These are phyloP conservation scores for Nymphalis polychloros DNA, from an alignment of 2,888 invertebrate genomes.

Conservation along the genomic window DNA sequence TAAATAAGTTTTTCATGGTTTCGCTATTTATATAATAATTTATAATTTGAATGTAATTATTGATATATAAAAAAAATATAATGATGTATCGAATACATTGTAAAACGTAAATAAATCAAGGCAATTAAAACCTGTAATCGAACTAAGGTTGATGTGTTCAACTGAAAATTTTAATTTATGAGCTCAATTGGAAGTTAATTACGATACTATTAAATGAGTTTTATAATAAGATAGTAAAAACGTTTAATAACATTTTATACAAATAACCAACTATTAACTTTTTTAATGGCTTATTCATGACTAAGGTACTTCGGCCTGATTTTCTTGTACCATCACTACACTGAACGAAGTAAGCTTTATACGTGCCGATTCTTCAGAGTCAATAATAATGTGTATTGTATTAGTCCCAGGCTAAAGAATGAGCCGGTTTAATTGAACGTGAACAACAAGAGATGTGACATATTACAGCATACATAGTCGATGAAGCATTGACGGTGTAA, in stretches of 20 bases:
- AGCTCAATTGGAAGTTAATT: background rate
- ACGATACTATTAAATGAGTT: background rate
- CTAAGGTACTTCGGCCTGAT: too few relatives aligned
- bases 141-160: background rate
- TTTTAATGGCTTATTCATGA: too few relatives aligned
- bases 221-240: background rate
- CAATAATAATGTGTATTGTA: too few relatives aligned
- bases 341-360: too few relatives aligned
- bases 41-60: too few relatives aligned
- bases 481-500: too few relatives aligned
- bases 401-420: too few relatives aligned
- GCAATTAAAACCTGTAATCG: conserved; percentile 12
- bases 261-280: background rate
- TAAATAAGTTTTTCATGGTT: background rate
- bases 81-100: background rate
- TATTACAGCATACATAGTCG: too few relatives aligned
- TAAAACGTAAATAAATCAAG: conserved; percentile 3
- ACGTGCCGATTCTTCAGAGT: background rate
- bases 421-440: too few relatives aligned
- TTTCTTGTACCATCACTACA: too few relatives aligned
- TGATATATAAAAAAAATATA: too few relatives aligned
- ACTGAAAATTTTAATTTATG: conserved; percentile 5
- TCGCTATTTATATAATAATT: background rate
- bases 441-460: too few relatives aligned
- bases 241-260: background rate